Evolutionary conservation across 2,888 invertebrate species (phyloP), one percentile per base, ranked within the genome.

Genomic region (Drosophila heteroneura): DNA sequence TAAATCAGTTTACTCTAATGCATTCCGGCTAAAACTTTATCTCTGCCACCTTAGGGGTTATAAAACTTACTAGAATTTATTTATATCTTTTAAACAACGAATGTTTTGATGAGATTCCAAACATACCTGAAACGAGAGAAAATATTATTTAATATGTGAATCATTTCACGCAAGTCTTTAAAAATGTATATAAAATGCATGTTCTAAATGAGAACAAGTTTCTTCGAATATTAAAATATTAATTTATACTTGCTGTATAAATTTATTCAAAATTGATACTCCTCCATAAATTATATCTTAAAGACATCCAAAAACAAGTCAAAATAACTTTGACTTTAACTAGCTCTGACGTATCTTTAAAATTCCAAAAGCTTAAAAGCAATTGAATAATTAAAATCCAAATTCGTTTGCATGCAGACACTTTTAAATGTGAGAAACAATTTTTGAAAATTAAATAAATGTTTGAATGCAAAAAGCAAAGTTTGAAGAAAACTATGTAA

Each of bases 401-500:
- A 59, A 56, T 33, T 9, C 22, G 28, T 3, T 32, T 39, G 33
- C 41, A 19, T 26, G 37, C 51, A 35, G 22, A 54, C 70, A 56
- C 49, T 70, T 41, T 10, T 12, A 32, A 33, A 49, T 54, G 53
- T 56, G 33, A 49, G 44, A 70, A 70, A 52, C 52, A 51, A 19
- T 33, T 52, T 60, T 70, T 10, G 19, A 28, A 32, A 28, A 44
- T 57, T n/a, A 49, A 51, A 35, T 35, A 76, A 72, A 72, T 72
- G 58, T 5, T 71, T 54, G 35, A 78, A 56, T 57, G 56, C n/a
- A 39, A 74, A 74, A 51, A 57, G 28, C n/a, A 67, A 37, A 35
- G 63, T 54, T 47, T 53, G 58, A 9, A 53, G 41, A 41, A 51
- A 33, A n/a, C 28, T 14, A 39, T 35, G 22, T 30, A 51, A 75